Evolutionary conservation across 1,140 invertebrate species (phyloP).

Genomic region (Venustaconcha ellipsiformis): DNA sequence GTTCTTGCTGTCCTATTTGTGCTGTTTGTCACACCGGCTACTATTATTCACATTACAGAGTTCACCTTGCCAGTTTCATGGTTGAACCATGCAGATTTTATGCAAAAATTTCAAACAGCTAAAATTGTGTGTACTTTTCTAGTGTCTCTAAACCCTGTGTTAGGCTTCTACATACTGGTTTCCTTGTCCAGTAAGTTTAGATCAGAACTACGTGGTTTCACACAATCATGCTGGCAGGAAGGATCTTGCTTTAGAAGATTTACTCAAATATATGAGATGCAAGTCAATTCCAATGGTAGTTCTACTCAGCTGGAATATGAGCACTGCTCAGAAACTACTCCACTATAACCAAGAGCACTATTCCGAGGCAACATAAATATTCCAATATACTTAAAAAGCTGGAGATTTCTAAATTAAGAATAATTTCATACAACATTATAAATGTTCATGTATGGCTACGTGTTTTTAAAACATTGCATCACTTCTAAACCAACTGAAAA

Average conservation of each 20-base stretch:
- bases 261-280: conserved; percentile 25
- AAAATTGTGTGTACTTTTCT: conserved; percentile 11
- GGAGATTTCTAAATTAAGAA: too few relatives aligned
- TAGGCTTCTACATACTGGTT: conserved; percentile 29
- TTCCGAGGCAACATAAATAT: too few relatives aligned
- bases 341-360: conserved; percentile 7
- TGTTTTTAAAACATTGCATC: too few relatives aligned
- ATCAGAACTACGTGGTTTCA: conserved; percentile 15
- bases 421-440: too few relatives aligned
- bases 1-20: conserved; percentile 52
- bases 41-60: conserved; percentile 53
- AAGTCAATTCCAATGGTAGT: conserved; percentile 17
- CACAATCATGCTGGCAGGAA: not conserved
- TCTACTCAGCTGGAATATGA: conserved; percentile 16
- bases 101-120: conserved; percentile 6
- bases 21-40: conserved; percentile 55
- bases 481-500: too few relatives aligned
- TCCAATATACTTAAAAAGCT: too few relatives aligned
- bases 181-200: conserved; percentile 44
- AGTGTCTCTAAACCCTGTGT: conserved; percentile 21
- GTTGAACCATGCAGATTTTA: conserved; percentile 35
- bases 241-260: conserved; percentile 13
- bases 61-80: conserved; percentile 48
- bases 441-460: too few relatives aligned
- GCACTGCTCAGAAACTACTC: conserved; percentile 32